A percentile compares a stretch with the other conserved stretches of the same genome.
phyloP scores from a whole-genome alignment of 2,888 invertebrate genomes.

The Oscheius onirici region DNA sequence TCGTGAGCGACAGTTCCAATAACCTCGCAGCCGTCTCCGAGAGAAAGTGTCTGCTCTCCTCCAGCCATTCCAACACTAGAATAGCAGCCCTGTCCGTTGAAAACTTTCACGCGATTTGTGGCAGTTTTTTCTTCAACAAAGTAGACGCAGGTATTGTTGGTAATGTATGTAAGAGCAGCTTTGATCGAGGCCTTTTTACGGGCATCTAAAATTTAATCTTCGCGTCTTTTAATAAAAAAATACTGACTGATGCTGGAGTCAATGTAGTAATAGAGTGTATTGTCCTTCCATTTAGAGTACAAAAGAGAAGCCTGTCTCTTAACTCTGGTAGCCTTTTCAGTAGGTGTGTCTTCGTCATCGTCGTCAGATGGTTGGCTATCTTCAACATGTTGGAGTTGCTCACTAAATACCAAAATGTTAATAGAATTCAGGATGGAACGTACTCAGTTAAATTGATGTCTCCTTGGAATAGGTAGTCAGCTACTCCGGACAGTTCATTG shows the following conservation, averaged over 20 bases:
- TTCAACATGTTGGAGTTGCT: constrained; percentile 23
- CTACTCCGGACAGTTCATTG: constrained; percentile 32
- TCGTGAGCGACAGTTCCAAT: constrained; percentile 51
- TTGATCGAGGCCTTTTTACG: constrained; percentile 31
- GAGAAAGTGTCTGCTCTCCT: constrained; percentile 46
- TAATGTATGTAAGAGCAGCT: constrained; percentile 33
- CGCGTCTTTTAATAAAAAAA: neutral
- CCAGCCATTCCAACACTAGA: constrained; percentile 47
- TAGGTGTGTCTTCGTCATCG: neutral
- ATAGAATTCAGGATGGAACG: neutral
- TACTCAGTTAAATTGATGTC: constrained; percentile 36
- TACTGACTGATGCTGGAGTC: constrained; percentile 31
- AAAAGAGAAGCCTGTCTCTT: constrained; percentile 42
- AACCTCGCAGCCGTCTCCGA: constrained; percentile 46
- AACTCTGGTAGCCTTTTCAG: constrained; percentile 12
- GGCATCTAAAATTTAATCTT: constrained; percentile 29
- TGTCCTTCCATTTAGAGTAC: constrained; percentile 41
- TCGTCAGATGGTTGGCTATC: neutral
- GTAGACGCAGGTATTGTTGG: constrained; percentile 37
- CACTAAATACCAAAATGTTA: neutral
- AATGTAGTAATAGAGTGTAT: constrained; percentile 44
- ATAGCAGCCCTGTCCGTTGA: constrained; percentile 49
- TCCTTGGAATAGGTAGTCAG: constrained; percentile 36
- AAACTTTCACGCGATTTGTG: constrained; percentile 42
- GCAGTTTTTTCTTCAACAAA: constrained; percentile 38